Percentiles rank a stretch among this genome's conserved stretches.
Evolutionary conservation across 1,140 invertebrate genomes (phyloP).

Genomic region (Gonatopus flavifemur): DNA sequence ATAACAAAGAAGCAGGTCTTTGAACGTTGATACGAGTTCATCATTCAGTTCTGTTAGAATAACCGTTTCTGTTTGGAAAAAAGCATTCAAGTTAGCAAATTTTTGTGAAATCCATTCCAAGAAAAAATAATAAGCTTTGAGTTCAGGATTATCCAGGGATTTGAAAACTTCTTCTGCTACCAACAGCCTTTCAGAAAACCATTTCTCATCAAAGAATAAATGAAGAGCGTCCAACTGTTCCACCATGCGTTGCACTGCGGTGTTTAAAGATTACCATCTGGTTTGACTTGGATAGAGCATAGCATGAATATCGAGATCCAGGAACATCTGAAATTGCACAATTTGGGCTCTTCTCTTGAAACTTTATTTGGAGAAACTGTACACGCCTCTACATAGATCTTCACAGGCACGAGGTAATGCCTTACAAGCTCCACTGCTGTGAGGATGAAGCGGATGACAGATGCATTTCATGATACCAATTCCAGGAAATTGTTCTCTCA

Average conservation of each 20-base stretch:
- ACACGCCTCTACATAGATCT: constrained; percentile 36
- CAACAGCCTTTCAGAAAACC: constrained; percentile 8
- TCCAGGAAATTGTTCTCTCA: too few relatives aligned
- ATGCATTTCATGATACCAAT: constrained; percentile 47
- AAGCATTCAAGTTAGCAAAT: constrained; percentile 8
- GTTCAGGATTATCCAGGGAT: constrained; percentile 16
- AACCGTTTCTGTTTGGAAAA: too few relatives aligned
- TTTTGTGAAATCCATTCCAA: constrained; percentile 11
- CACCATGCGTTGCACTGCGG: constrained; percentile 15
- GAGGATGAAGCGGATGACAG: constrained; percentile 44
- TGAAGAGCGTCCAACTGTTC: constrained; percentile 21
- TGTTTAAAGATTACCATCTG: constrained; percentile 21
- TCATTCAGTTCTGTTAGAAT: too few relatives aligned
- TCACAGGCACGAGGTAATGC: too few relatives aligned
- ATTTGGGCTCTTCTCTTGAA: too few relatives aligned
- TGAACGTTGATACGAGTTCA: background rate
- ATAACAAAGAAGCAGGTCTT: constrained; percentile 4
- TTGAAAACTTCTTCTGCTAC: constrained; percentile 15
- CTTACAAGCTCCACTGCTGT: too few relatives aligned
- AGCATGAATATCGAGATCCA: too few relatives aligned
- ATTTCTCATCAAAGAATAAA: too few relatives aligned
- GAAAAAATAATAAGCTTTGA: constrained; percentile 18
- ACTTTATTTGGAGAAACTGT: constrained; percentile 35
- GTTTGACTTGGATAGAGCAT: constrained; percentile 22
- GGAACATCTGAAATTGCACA: constrained; percentile 27